Evolutionary conservation across 2,888 invertebrate genomes (phyloP), one percentile per base, ranked within the genome.

Genomic region (Scaptomyza reducta): DNA sequence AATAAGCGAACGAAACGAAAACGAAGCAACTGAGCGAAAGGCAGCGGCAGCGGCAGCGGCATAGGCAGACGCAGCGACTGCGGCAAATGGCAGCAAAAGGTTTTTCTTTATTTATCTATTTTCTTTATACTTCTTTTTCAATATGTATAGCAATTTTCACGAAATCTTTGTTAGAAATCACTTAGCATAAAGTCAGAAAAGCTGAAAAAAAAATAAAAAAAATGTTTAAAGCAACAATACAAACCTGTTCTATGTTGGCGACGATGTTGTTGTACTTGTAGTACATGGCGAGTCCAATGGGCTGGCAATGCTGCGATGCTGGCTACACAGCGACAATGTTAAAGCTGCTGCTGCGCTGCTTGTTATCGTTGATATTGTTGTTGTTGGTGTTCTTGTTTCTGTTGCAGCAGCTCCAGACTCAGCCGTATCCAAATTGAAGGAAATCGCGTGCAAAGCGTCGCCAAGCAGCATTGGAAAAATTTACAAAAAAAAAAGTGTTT

Each of bases 221-320:
- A 22, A n/a, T n/a, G 18, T 31, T 72, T 73, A 71, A 75, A 76
- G 72, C 72, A 66, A 64, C 72, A 85, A 85, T 63, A 70, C 85
- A 82, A 82, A 82, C 82, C 82, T 82, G 82, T 82, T 82, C 82
- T 82, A 85, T 79, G 75, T 63, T 60, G 64, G 74, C 62, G 69
- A 64, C 65, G 66, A 46, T 64, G 67, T 50, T 61, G 27, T 51
- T 64, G 58, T 51, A 46, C 57, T 66, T 68, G 78, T 73, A 53
- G 82, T 81, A 65, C 82, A 81, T 81, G 72, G 72, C 81, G 71
- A 80, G 60, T 74, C 63, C 66, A 66, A 74, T 56, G 68, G 59
- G 57, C 71, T 70, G 61, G 69, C 64, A 84, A 73, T 80, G 81
- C 80, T 81, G 84, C 69, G 58, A 41, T 57, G 80, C 70, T 83